Conservation (phyloP, 1,140 invertebrate species). For the Scaptomyza graminum region DNA sequence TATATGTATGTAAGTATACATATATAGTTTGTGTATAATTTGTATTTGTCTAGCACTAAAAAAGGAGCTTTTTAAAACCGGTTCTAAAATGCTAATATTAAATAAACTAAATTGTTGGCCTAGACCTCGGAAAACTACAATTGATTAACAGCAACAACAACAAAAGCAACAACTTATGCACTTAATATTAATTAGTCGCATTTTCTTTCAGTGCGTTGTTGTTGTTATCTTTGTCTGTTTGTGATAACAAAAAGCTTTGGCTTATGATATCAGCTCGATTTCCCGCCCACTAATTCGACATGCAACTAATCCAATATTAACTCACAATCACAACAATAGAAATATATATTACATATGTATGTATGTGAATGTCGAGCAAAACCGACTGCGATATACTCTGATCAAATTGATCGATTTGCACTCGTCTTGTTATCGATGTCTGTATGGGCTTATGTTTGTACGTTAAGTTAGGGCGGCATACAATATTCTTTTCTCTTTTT, state of each 20-base stretch:
- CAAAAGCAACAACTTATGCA: not conserved
- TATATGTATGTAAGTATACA: not conserved
- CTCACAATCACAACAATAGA: too few relatives aligned
- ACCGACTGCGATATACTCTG: too few relatives aligned
- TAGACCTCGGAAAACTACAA: not conserved
- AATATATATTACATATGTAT: too few relatives aligned
- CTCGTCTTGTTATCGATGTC: too few relatives aligned
- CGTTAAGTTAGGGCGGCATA: not conserved
- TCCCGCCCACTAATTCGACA: not conserved
- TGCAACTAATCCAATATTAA: constrained; percentile 1
- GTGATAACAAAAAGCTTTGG: constrained; percentile 15
- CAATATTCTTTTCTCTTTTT: not conserved
- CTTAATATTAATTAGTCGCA: not conserved
- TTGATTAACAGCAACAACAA: not conserved
- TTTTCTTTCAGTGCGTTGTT: constrained; percentile 1
- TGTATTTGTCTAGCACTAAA: constrained; percentile 33
- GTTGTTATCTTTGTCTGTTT: constrained; percentile 1
- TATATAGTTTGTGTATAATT: not conserved
- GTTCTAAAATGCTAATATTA: constrained; percentile 29
- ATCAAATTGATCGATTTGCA: too few relatives aligned
- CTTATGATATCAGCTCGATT: constrained; percentile 9
- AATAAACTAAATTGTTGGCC: constrained; percentile 1
- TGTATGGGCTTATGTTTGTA: not conserved
- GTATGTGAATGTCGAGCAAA: too few relatives aligned
- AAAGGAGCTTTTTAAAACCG: constrained; percentile 19